Evolutionary conservation across 2,113 vertebrate genomes (phyloP), one percentile per base, ranked within the genome.

Genomic region (Hystrix brachyura): DNA sequence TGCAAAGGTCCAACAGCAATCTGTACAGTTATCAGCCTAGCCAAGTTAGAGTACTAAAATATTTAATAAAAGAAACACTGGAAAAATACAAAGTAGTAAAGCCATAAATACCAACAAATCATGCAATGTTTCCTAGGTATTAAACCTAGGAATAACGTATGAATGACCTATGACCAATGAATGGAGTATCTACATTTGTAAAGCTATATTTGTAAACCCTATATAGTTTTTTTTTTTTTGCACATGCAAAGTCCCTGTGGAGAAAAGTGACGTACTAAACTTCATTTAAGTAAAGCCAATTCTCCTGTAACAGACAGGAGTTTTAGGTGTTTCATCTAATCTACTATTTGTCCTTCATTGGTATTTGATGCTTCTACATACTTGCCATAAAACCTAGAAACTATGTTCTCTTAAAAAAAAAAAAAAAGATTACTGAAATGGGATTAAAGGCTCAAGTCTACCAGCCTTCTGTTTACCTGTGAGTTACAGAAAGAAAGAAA

Each of bases 301-400:
- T 72, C 90, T 43, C 43, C 81, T 29, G 10, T 48, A 53, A 89
- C 46, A 76, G 32, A 71, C 1, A 27, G 10, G 65, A 46, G 5
- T 7, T 27, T 65, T 19, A 74, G 53, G 62, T 51, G 32, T 0
- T 46, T 43, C 27, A 38, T 48, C 14, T 71, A 13, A 74, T 53
- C 14, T 38, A 19, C 0, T 5, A 1, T 48, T 88, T 59, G 23
- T 34, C 60, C 25, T 85, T 85, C 64, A 51, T 15, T 15, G 80
- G 19, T 25, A 65, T 60, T 51, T 55, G 48, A 51, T 1, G 59
- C 0, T 65, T 81, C 32, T 23, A 78, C 19, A 80, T 23, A 79
- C 27, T 91, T 76, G 48, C 32, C 67, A 74, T 55, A 59, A 89
- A 94, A 74, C 32, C n/a, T 62, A 21, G 51, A 94, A 91, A 67